These are phyloP conservation scores for Cyprinodon brontotheroides DNA, from an alignment of 2,113 vertebrate species.

Conservation along the genomic window DNA sequence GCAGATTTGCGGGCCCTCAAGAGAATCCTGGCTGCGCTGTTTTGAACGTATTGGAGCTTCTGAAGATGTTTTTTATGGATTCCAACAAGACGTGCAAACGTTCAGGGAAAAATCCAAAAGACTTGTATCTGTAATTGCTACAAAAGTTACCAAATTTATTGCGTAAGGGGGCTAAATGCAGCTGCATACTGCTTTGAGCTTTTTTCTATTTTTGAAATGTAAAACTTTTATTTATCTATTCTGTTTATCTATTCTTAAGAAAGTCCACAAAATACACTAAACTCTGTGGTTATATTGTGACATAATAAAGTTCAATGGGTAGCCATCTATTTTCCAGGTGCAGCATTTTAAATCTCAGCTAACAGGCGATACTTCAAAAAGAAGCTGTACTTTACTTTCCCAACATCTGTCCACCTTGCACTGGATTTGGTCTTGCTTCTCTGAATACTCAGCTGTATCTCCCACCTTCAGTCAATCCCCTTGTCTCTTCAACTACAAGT, in stretches of 20 bases:
- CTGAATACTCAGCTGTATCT: constrained; percentile 13
- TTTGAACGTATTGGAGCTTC: too few species aligned
- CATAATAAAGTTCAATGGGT: neutral
- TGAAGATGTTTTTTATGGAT: too few species aligned
- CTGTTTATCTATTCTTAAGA: too few species aligned
- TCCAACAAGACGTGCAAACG: too few species aligned
- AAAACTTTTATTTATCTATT: too few species aligned
- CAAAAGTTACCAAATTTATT: neutral
- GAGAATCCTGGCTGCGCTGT: too few species aligned
- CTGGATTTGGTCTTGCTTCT: neutral
- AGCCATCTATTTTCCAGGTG: neutral
- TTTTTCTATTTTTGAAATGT: too few species aligned
- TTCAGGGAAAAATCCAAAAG: too few species aligned
- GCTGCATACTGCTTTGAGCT: too few species aligned
- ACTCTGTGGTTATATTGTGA: neutral
- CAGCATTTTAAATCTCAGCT: constrained; percentile 9
- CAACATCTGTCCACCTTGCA: constrained; percentile 11
- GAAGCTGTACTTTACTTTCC: constrained; percentile 4
- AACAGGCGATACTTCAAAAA: constrained; percentile 2
- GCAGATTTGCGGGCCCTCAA: too few species aligned
- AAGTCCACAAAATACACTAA: too few species aligned
- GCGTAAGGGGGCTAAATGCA: neutral
- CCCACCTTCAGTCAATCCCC: constrained; percentile 21
- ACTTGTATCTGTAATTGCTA: neutral
- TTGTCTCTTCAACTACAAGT: constrained; percentile 34